Percentiles rank a stretch among this genome's conserved stretches.
phyloP scores from a whole-genome alignment of 2,797 vertebrate species.

The Myotis daubentonii region DNA sequence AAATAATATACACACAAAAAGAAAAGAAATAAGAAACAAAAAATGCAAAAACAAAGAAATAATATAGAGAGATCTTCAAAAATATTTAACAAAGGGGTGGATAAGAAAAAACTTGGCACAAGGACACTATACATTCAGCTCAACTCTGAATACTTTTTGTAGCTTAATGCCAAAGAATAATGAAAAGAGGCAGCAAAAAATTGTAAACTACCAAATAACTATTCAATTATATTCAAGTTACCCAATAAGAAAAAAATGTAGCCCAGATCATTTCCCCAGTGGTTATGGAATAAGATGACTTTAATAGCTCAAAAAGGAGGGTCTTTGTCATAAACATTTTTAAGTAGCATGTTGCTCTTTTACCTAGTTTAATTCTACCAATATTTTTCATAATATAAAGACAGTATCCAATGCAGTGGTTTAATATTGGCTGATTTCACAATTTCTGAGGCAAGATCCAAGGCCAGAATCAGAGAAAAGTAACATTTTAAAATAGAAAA shows the following conservation, averaged over 20 bases:
- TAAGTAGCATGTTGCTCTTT: background rate
- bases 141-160: background rate
- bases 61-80: background rate
- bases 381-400: conserved; percentile 28
- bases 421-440: background rate
- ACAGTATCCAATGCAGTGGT: background rate
- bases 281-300: background rate
- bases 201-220: background rate
- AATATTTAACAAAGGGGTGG: background rate
- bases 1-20: background rate
- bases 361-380: conserved; percentile 29
- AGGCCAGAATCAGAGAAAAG: background rate
- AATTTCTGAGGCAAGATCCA: background rate
- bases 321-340: conserved; percentile 33
- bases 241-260: conserved; percentile 27
- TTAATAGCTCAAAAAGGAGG: background rate
- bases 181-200: background rate
- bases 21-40: background rate
- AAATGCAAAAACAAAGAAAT: background rate
- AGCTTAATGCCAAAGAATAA: background rate
- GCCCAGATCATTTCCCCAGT: conserved; percentile 1
- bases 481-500: conserved; percentile 44
- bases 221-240: conserved; percentile 33
- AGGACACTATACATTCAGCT: background rate
- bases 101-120: background rate